A percentile compares a stretch with the other conserved stretches of the same genome.
Evolutionary conservation across 2,113 vertebrate genomes (phyloP).

Genomic region (Rhinolophus ferrumequinum): DNA sequence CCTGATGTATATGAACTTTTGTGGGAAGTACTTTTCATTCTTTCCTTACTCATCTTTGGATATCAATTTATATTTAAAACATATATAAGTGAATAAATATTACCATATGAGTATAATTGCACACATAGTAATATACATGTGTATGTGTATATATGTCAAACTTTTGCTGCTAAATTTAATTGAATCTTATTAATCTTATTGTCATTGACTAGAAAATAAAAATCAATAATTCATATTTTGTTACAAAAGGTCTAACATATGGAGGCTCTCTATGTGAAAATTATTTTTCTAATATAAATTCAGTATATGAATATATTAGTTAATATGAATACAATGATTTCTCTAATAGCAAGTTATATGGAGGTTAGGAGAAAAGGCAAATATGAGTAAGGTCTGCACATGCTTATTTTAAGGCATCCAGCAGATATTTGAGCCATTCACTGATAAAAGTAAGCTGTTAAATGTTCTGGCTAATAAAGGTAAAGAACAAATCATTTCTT

Average conservation of each 20-base stretch:
- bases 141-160: not conserved
- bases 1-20: not conserved
- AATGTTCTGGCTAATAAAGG: not conserved
- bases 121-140: not conserved
- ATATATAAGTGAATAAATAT: not conserved
- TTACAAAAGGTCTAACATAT: not conserved
- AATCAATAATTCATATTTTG: not conserved
- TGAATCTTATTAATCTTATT: not conserved
- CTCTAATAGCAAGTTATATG: not conserved
- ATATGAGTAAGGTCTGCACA: not conserved
- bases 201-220: slow-evolving; percentile 23
- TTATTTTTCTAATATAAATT: not conserved
- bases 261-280: not conserved
- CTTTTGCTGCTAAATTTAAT: not conserved
- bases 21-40: not conserved
- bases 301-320: not conserved
- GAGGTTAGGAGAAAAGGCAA: not conserved
- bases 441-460: not conserved
- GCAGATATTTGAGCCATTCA: not conserved
- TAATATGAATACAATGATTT: not conserved
- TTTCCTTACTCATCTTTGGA: not conserved
- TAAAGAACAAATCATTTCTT: not conserved
- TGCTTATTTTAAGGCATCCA: not conserved
- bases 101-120: not conserved
- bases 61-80: not conserved